phyloP scores from a whole-genome alignment of 2,888 invertebrate species.

The Dynastes tityus region DNA sequence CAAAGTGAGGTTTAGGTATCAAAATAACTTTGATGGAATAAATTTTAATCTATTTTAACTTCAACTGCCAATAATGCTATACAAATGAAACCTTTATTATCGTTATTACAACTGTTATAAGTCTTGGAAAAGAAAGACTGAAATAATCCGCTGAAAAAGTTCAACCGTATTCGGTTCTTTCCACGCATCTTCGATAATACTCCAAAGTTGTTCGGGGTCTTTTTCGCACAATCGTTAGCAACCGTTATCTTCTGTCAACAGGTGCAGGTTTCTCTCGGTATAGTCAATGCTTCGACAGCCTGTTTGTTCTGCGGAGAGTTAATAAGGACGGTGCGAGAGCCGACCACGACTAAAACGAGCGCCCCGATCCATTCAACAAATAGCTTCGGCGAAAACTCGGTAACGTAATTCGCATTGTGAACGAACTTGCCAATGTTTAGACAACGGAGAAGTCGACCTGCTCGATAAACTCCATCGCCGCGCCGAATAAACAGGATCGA shows the following conservation, averaged over 20 bases:
- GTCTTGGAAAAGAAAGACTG: too few species aligned
- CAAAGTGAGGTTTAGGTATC: too few species aligned
- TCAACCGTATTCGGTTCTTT: background rate
- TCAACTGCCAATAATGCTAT: too few species aligned
- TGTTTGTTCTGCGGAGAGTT: conserved; percentile 24
- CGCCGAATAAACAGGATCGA: background rate
- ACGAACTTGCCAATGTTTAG: conserved; percentile 3
- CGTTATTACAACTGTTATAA: too few species aligned
- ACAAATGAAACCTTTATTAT: too few species aligned
- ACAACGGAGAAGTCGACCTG: conserved; percentile 12
- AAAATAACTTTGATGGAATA: too few species aligned
- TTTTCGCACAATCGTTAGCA: background rate
- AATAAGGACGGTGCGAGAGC: background rate
- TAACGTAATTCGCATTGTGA: conserved; percentile 18
- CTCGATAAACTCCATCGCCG: conserved; percentile 24
- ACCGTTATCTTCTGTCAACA: conserved; percentile 36
- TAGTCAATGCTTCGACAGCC: background rate
- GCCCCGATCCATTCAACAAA: conserved; percentile 21
- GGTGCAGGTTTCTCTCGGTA: conserved; percentile 19
- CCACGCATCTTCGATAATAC: background rate
- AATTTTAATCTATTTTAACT: too few species aligned
- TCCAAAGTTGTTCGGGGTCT: background rate
- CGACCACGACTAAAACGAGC: background rate
- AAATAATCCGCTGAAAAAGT: background rate
- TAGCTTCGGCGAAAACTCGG: background rate